Evolutionary conservation across 92 coral and sea anemone species (phyloP).

Genomic region (Epizoanthus fatuus): DNA sequence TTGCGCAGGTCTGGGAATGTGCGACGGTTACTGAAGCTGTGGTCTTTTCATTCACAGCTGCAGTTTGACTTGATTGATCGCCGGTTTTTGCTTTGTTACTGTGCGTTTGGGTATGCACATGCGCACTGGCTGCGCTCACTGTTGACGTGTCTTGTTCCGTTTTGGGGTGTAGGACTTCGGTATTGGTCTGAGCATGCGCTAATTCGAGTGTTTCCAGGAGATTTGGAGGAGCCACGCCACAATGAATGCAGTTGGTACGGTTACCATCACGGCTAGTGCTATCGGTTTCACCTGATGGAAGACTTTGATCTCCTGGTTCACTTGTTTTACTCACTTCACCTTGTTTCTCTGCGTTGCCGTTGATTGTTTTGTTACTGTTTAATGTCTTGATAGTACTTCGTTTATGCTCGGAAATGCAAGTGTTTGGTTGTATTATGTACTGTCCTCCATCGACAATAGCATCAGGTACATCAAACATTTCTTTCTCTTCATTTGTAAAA

Average conservation of each 20-base stretch:
- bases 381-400: neutral
- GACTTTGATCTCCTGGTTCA: neutral
- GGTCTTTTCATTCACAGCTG: neutral
- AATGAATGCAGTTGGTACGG: too few relatives aligned
- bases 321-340: too few relatives aligned
- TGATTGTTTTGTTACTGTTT: neutral
- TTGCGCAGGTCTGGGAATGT: neutral
- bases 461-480: neutral
- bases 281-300: neutral
- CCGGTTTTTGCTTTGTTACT: neutral
- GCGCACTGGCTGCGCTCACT: neutral
- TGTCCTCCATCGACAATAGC: neutral
- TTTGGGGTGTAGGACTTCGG: too few relatives aligned
- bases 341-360: too few relatives aligned
- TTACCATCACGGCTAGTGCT: too few relatives aligned
- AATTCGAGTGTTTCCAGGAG: too few relatives aligned
- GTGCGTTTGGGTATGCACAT: neutral
- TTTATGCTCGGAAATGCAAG: neutral
- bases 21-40: neutral
- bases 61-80: neutral
- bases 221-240: too few relatives aligned
- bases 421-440: neutral
- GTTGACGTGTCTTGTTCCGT: too few relatives aligned
- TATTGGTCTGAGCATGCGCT: too few relatives aligned
- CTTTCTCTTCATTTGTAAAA: neutral